A percentile compares a stretch with the other conserved stretches of the same genome.
phyloP scores from a whole-genome alignment of 2,888 invertebrate genomes.

The Siphonodentalium dalli region DNA sequence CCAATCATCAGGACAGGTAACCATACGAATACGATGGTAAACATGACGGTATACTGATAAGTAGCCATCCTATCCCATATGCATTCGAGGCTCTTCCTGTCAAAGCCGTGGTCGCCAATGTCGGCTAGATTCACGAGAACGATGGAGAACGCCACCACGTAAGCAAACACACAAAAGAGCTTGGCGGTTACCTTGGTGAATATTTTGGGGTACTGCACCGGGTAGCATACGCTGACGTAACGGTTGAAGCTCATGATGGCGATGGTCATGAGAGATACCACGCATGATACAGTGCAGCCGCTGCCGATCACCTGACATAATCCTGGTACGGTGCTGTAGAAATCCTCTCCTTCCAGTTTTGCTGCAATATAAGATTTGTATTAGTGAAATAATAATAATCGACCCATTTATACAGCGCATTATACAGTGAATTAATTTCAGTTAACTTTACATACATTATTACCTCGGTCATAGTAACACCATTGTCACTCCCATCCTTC shows the following conservation, averaged over 20 bases:
- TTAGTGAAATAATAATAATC: too few relatives aligned
- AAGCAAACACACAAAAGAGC: constrained; percentile 24
- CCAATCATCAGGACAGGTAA: constrained; percentile 27
- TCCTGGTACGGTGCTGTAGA: constrained; percentile 23
- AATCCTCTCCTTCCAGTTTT: constrained; percentile 31
- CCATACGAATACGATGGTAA: constrained; percentile 28
- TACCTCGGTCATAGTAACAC: neutral
- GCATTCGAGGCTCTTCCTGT: constrained; percentile 36
- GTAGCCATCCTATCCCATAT: constrained; percentile 41
- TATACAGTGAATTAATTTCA: too few relatives aligned
- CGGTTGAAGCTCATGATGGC: constrained; percentile 32
- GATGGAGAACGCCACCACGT: constrained; percentile 30
- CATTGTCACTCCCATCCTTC: too few relatives aligned
- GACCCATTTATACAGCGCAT: too few relatives aligned
- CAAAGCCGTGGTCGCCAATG: constrained; percentile 37
- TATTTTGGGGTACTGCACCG: constrained; percentile 22
- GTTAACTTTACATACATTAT: too few relatives aligned
- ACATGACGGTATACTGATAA: constrained; percentile 35
- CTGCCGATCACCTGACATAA: constrained; percentile 32
- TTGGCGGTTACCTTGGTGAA: constrained; percentile 25
- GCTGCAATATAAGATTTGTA: constrained; percentile 31
- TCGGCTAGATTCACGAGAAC: constrained; percentile 37
- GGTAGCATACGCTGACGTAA: constrained; percentile 35
- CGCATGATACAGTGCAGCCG: constrained; percentile 37
- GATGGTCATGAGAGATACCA: constrained; percentile 36